Percentiles rank a stretch among this genome's conserved stretches.
These are phyloP conservation scores for Antigone vipio DNA, from an alignment of 2,113 vertebrate species.

Conservation along the genomic window DNA sequence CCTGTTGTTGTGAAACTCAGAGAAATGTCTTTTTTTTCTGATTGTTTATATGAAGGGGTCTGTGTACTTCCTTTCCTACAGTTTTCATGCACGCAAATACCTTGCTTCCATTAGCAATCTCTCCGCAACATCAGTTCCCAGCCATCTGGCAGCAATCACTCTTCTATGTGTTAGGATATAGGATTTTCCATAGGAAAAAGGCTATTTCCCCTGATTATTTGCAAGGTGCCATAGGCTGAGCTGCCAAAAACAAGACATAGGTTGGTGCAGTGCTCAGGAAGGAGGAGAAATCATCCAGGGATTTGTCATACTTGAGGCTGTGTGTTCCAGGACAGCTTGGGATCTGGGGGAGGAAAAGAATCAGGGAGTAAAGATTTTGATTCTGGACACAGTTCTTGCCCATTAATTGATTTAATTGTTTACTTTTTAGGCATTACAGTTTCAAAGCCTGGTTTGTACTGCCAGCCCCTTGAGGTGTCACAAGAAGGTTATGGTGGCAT, in stretches of 20 bases:
- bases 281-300: not conserved
- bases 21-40: not conserved
- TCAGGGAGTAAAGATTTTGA: not conserved
- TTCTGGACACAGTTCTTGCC: not conserved
- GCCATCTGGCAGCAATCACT: not conserved
- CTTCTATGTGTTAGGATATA: not conserved
- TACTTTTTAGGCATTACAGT: not conserved
- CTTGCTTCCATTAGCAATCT: not conserved
- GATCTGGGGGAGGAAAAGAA: not conserved
- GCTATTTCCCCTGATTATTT: not conserved
- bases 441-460: not conserved
- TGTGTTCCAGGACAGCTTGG: not conserved
- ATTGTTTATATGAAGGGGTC: not conserved
- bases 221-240: not conserved
- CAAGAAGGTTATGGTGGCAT: not conserved
- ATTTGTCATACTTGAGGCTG: not conserved
- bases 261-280: not conserved
- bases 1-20: not conserved
- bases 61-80: not conserved
- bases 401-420: not conserved
- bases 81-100: not conserved
- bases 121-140: not conserved
- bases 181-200: constrained; percentile 19
- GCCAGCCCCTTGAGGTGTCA: not conserved
- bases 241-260: not conserved